Evolutionary conservation across 2,113 vertebrate species (phyloP), one percentile per base, ranked within the genome.

Genomic region (Syrmaticus mikado): DNA sequence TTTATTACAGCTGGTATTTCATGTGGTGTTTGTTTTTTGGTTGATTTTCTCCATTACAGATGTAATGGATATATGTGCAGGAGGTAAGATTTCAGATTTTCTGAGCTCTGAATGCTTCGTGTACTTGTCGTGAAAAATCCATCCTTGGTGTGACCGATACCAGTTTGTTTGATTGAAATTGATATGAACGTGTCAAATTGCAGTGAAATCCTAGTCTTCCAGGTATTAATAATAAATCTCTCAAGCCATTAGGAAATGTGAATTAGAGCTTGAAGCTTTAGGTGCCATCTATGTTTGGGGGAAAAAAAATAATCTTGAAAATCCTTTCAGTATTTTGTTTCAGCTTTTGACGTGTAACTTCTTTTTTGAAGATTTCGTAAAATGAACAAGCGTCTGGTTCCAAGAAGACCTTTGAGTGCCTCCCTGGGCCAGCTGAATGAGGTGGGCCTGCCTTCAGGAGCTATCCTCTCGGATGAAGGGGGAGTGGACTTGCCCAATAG

Each of bases 371-470:
- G 99, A 89, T 99, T 99, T 96, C 99, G 99, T 86, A 99, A 99
- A 97, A 99, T 99, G 99, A 99, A 99, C 96, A 99, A 99, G 86
- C 99, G 99, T 36, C 97, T 99, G 60, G 98, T 98, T 91, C 98
- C 98, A 68, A 98, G 99, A 92, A 98, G 98, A 96, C 98, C 98
- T 40, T 94, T 98, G 95, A 98, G 98, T 96, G 98, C 98, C 89
- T 99, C 98, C 72, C 97, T 99, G 73, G 98, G 98, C 87, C 98
- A 99, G 10, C 98, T 99, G 46, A 99, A 98, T 40, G 98, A 99
- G 93, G 98, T 99, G 94, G 98, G 98, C 94, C 95, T 99, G 70
- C 98, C 99, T 36, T 98, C 98, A 90, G 96, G 98, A 88, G 96
- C 98, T 66, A 97, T 99, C 82, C 98, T 99, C 93, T 96, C 98